These are phyloP conservation scores for Nezara viridula DNA, from an alignment of 2,888 invertebrate genomes.

Conservation along the genomic window DNA sequence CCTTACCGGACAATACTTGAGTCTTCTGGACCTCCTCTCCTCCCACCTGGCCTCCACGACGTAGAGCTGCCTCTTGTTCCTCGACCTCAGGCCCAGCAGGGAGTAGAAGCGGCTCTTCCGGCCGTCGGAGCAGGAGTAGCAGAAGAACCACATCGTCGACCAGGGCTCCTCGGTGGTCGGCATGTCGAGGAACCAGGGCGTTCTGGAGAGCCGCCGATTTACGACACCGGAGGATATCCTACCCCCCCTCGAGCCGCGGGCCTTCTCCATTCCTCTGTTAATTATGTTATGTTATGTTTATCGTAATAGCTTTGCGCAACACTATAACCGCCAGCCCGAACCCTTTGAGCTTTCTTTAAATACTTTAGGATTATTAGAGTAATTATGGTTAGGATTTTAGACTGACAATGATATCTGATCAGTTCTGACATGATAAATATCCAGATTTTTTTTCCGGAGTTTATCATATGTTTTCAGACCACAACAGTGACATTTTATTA, in stretches of 20 bases:
- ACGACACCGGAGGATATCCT: constrained; percentile 26
- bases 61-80: not conserved
- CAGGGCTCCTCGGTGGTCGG: not conserved
- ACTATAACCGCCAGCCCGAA: not conserved
- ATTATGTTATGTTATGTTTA: not conserved
- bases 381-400: not conserved
- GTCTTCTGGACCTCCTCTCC: not conserved
- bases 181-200: not conserved
- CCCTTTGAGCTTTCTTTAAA: not conserved
- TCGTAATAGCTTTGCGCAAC: not conserved
- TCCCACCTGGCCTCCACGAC: not conserved
- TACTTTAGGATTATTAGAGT: not conserved
- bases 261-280: not conserved
- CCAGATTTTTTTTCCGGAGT: too few species aligned
- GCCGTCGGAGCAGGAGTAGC: not conserved
- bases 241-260: not conserved
- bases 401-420: too few species aligned
- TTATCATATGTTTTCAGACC: too few species aligned
- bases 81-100: not conserved
- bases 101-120: constrained; percentile 11
- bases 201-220: constrained; percentile 13
- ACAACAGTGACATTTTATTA: too few species aligned
- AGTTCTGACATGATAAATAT: too few species aligned
- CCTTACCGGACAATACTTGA: not conserved
- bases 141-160: constrained; percentile 37